Conservation (phyloP, 2,113 vertebrate genomes). For the Cololabis saira region DNA sequence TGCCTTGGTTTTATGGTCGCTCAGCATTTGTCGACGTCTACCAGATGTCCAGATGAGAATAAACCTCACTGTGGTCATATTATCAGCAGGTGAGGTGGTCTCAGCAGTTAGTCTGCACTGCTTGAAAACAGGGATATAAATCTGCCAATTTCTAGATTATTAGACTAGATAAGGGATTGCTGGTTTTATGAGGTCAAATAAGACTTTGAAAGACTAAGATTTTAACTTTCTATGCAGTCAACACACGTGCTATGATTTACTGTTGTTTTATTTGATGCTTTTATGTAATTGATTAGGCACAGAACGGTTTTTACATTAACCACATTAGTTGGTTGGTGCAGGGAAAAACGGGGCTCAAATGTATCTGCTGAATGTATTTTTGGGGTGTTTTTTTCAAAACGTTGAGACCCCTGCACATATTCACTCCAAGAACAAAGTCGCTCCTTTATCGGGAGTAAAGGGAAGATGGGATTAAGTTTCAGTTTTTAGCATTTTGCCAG, state of each 20-base stretch:
- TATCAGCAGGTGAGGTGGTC: background rate
- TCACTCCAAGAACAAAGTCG: background rate
- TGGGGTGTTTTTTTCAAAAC: background rate
- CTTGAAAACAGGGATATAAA: background rate
- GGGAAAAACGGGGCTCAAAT: background rate
- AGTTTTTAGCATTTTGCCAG: background rate
- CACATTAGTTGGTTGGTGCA: background rate
- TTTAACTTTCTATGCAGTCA: slow-evolving; percentile 4
- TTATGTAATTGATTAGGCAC: background rate
- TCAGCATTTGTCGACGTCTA: background rate
- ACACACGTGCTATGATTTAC: background rate
- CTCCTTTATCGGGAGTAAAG: too few species aligned
- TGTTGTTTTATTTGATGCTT: background rate
- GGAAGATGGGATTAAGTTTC: background rate
- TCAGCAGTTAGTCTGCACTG: background rate
- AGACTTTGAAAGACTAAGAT: background rate
- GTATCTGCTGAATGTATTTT: slow-evolving; percentile 3
- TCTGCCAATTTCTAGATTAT: background rate
- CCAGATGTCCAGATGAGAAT: background rate
- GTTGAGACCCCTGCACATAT: background rate
- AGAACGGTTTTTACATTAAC: background rate
- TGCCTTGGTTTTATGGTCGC: background rate
- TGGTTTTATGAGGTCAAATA: background rate
- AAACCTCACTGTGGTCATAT: background rate
- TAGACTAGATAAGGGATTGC: background rate